Base-by-base conservation (phyloP, 2,797 vertebrate genomes). In the Chiroxiphia lanceolata region DNA sequence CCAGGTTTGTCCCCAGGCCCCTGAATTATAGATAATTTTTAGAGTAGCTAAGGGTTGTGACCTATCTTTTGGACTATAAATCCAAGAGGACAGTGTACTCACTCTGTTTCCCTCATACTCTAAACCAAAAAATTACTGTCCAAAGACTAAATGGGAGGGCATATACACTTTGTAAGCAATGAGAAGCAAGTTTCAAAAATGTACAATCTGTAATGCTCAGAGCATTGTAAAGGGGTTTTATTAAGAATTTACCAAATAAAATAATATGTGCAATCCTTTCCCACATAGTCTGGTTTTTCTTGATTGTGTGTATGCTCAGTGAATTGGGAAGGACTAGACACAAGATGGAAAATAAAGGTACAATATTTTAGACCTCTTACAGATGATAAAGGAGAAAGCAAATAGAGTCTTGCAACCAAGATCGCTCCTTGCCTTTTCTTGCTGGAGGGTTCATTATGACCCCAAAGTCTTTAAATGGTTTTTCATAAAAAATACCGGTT, bases 51-150 rank as follows among this genome's bases (percentile, higher is more conserved):
- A 87, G 21, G 70, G 75, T 82, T 88, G 44, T 82, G 67, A 90
- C 79, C 87, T 77, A 3, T 90, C 83, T 91, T 85, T 90, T 50
- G 57, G 53, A 29, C 54, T 87, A 87, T 96, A 94, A 96, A 95
- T 94, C 79, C 69, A 48, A 57, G n/a, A 72, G 79, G 75, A 69
- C 61, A 90, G 69, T 38, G 10, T 51, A 79, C 42, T 70, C 9
- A 13, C 15, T 56, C 60, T 67, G 54, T 70, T 71, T 67, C 2
- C 47, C 63, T 92, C 56, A 36, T 44, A 61, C 36, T 47, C 22
- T 33, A 78, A 64, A 80, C 72, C 56, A 88, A 85, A 94, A 86
- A 60, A 48, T 10, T 22, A 68, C 33, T 63, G 61, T 65, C 60
- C 26, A 61, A 48, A 64, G 83, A 45, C 8, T 23, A 36, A 77